Evolutionary conservation across 1,140 invertebrate genomes (phyloP).

Genomic region (Anagrus nilaparvatae): DNA sequence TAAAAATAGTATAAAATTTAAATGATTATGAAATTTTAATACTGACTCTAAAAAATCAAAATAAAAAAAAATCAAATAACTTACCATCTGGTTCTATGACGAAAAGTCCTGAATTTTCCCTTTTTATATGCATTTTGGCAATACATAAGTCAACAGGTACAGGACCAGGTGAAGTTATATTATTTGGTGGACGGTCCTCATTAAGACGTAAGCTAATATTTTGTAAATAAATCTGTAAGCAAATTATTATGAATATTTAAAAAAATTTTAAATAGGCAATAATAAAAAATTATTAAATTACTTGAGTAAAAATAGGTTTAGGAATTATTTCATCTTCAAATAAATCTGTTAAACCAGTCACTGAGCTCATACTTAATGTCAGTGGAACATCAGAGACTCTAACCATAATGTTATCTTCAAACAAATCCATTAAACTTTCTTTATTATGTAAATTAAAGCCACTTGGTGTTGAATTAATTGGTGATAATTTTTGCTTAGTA

Average conservation of each 20-base stretch:
- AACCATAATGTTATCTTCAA: conserved; percentile 46
- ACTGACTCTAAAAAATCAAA: not conserved
- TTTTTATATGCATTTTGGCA: conserved; percentile 53
- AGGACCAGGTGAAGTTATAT: conserved; percentile 72
- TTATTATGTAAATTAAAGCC: conserved; percentile 31
- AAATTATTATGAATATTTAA: conserved; percentile 10
- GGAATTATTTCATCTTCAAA: conserved; percentile 76
- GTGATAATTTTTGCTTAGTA: conserved; percentile 8
- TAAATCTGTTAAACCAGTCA: conserved; percentile 67
- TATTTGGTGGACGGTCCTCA: conserved; percentile 70
- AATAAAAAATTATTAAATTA: too few species aligned
- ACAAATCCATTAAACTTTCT: conserved; percentile 29
- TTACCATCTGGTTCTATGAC: conserved; percentile 53
- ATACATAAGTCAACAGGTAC: conserved; percentile 70
- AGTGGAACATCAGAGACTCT: conserved; percentile 57
- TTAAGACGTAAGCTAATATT: conserved; percentile 58
- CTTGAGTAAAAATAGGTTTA: conserved; percentile 67
- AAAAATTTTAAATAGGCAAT: conserved; percentile 7
- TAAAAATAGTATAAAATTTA: too few species aligned
- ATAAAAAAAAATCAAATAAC: conserved; percentile 12
- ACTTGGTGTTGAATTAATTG: not conserved
- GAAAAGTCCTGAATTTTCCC: conserved; percentile 61
- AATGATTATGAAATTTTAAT: not conserved
- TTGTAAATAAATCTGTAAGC: conserved; percentile 53
- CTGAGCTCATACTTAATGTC: conserved; percentile 67